These are phyloP conservation scores for Nanorana parkeri DNA, from an alignment of 2,113 vertebrate species.

Conservation along the genomic window DNA sequence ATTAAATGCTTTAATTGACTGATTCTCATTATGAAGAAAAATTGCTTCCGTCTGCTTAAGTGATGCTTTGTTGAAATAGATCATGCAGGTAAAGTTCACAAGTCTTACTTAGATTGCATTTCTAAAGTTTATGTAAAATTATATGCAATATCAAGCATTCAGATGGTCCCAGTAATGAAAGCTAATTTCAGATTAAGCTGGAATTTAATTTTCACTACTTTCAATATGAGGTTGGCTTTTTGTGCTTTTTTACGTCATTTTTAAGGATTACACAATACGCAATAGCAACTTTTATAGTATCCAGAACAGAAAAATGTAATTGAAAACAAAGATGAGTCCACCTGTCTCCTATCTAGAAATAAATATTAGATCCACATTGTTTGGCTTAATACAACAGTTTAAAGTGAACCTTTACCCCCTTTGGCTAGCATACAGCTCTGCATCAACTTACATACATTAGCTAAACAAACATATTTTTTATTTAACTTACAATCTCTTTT, in stretches of 20 bases:
- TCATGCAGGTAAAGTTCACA: conserved; percentile 18
- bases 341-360: no score
- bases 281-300: background rate
- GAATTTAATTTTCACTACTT: conserved; percentile 2
- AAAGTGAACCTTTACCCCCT: no score
- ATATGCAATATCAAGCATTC: conserved; percentile 25
- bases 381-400: no score
- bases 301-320: no score
- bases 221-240: background rate
- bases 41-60: conserved; percentile 13
- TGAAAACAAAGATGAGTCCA: no score
- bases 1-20: conserved; percentile 46
- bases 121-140: conserved; percentile 39
- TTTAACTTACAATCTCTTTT: no score
- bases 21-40: conserved; percentile 16
- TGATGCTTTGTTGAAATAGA: conserved; percentile 44
- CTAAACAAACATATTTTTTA: no score
- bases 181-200: conserved; percentile 9
- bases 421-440: no score
- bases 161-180: conserved; percentile 2
- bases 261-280: background rate
- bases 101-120: conserved; percentile 24
- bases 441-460: no score
- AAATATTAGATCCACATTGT: no score
- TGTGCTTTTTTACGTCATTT: background rate